These are phyloP conservation scores for Heterotilapia buettikoferi DNA, from an alignment of 2,113 vertebrate species.

Conservation along the genomic window DNA sequence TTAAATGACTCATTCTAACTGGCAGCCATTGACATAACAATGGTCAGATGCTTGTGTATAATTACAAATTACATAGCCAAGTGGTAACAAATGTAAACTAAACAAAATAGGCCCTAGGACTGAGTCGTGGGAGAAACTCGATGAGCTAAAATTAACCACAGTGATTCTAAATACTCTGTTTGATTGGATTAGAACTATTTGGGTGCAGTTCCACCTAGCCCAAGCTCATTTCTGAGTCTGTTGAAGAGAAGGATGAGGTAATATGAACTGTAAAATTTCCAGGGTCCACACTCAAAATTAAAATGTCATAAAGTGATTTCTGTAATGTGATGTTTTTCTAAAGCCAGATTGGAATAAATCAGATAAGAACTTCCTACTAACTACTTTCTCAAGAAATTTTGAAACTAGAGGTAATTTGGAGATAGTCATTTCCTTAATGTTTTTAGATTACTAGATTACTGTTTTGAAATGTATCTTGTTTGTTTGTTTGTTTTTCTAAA, in stretches of 20 bases:
- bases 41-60: neutral
- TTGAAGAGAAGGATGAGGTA: neutral
- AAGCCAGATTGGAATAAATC: neutral
- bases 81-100: neutral
- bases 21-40: neutral
- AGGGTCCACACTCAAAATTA: neutral
- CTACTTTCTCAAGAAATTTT: neutral
- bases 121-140: neutral
- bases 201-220: neutral
- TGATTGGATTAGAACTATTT: neutral
- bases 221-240: neutral
- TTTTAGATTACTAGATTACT: neutral
- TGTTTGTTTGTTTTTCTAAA: neutral
- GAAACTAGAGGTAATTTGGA: neutral
- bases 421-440: neutral
- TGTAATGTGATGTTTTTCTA: neutral
- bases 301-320: neutral
- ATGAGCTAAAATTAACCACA: neutral
- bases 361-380: neutral
- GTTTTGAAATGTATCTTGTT: neutral
- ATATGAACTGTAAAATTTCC: neutral
- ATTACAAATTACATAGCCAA: neutral
- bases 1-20: neutral
- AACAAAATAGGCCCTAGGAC: neutral
- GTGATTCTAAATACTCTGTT: neutral